These are phyloP conservation scores for Passer domesticus DNA, from an alignment of 2,113 vertebrate species.

Conservation along the genomic window DNA sequence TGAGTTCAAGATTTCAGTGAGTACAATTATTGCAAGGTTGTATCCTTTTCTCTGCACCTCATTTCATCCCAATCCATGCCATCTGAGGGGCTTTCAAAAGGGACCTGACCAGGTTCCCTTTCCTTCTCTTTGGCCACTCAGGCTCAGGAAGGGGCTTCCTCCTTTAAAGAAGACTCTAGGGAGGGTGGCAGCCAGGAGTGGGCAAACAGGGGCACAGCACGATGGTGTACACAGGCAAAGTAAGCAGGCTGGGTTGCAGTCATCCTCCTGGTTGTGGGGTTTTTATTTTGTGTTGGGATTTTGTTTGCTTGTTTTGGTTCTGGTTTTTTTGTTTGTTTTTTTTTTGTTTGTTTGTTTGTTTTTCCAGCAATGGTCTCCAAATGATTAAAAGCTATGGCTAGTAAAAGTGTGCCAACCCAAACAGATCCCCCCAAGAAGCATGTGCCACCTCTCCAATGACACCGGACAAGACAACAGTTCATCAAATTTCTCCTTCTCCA, in stretches of 20 bases:
- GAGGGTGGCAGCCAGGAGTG: neutral
- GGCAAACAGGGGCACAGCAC: fast-evolving
- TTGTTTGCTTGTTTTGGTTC: neutral
- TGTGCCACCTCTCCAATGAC: no score
- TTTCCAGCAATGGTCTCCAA: neutral
- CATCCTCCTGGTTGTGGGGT: neutral
- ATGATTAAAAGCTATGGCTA: neutral
- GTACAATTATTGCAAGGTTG: neutral
- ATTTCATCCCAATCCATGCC: neutral
- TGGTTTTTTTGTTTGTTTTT: neutral
- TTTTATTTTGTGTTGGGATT: neutral
- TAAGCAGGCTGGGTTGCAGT: neutral
- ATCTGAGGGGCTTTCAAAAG: neutral
- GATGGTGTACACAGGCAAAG: fast-evolving
- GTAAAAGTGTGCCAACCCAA: neutral
- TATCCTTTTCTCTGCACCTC: neutral
- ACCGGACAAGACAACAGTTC: no score
- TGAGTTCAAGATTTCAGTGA: neutral
- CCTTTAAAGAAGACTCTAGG: neutral
- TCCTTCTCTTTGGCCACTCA: neutral
- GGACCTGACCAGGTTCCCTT: neutral
- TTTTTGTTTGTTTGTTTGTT: neutral
- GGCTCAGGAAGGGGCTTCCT: neutral
- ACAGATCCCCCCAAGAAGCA: no score
- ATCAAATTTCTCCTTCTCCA: no score